Evolutionary conservation across 2,113 vertebrate species (phyloP).

Genomic region (Proteles cristata): DNA sequence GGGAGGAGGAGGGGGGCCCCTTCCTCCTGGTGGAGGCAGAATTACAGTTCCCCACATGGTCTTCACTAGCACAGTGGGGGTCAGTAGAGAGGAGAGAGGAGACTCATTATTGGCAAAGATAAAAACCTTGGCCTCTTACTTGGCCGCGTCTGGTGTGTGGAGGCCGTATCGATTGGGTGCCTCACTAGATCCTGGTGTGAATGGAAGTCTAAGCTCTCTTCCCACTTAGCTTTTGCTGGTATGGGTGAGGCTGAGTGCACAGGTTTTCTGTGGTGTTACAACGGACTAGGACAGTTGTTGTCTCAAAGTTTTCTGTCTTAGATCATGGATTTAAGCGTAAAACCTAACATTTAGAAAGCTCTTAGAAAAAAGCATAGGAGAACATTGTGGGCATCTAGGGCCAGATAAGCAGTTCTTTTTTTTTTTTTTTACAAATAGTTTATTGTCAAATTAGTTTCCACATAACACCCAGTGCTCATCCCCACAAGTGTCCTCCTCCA

Average conservation of each 20-base stretch:
- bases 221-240: background rate
- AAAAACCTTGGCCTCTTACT: background rate
- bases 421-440: no score
- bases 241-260: background rate
- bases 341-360: background rate
- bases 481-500: no score
- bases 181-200: background rate
- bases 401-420: background rate
- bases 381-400: background rate
- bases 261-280: background rate
- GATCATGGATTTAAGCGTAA: constrained; percentile 29
- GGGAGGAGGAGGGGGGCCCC: background rate
- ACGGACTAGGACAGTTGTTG: background rate
- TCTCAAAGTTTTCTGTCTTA: background rate
- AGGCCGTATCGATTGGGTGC: rapidly evolving
- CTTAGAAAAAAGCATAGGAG: background rate
- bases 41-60: background rate
- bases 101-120: background rate
- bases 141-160: background rate
- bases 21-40: background rate
- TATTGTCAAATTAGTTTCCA: no score
- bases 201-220: background rate
- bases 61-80: background rate
- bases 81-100: background rate
- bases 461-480: no score